Percentiles rank a stretch among this genome's conserved stretches.
Conservation (phyloP, 2,888 invertebrate genomes). For the Zygaena filipendulae region DNA sequence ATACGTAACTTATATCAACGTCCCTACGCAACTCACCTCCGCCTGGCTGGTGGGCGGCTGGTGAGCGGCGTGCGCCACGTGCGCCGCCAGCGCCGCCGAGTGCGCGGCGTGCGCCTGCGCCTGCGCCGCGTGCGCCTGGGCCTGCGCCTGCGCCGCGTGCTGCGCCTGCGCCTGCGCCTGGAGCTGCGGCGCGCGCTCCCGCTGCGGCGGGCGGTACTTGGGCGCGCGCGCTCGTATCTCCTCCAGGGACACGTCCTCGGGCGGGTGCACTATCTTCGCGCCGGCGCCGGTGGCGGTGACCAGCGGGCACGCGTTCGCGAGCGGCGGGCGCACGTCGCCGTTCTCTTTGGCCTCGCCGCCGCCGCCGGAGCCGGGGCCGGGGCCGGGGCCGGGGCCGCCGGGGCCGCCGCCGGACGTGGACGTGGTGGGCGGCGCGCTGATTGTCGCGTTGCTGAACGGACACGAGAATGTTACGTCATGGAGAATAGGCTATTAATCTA, state of each 20-base stretch:
- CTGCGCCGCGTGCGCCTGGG: slow-evolving; percentile 71
- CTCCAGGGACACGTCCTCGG: slow-evolving; percentile 91
- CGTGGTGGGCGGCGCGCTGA: slow-evolving; percentile 78
- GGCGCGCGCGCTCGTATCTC: slow-evolving; percentile 79
- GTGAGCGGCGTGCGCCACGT: too few relatives aligned
- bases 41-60: slow-evolving; percentile 55
- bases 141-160: too few relatives aligned
- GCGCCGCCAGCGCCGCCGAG: slow-evolving; percentile 22
- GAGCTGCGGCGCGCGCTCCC: slow-evolving; percentile 30
- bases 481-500: too few relatives aligned
- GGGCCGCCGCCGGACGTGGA: slow-evolving; percentile 30
- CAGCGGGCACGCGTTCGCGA: slow-evolving; percentile 53
- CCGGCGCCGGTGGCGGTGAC: slow-evolving; percentile 85
- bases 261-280: slow-evolving; percentile 92
- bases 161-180: slow-evolving; percentile 20
- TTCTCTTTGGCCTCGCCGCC: slow-evolving; percentile 43
- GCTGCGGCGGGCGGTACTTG: slow-evolving; percentile 70
- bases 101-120: slow-evolving; percentile 31
- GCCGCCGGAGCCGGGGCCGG: slow-evolving; percentile 36
- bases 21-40: too few relatives aligned
- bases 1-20: too few relatives aligned
- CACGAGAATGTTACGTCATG: too few relatives aligned
- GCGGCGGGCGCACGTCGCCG: slow-evolving; percentile 49
- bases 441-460: slow-evolving; percentile 77
- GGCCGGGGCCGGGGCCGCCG: slow-evolving; percentile 73